These are phyloP conservation scores for Atherix ibis DNA, from an alignment of 2,888 invertebrate genomes.

Conservation along the genomic window DNA sequence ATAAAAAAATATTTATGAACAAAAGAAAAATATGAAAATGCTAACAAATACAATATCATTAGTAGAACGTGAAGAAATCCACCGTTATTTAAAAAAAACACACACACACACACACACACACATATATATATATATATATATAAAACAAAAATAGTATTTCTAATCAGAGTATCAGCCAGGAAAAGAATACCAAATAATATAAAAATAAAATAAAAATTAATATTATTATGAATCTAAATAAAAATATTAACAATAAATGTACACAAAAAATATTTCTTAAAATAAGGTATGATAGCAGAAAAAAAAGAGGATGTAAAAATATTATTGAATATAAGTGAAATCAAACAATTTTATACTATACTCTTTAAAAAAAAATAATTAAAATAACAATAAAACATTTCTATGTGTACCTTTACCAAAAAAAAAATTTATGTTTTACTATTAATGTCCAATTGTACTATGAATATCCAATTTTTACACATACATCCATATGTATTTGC, in stretches of 20 bases:
- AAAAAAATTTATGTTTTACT: too few relatives aligned
- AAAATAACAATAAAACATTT: too few relatives aligned
- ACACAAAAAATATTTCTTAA: background rate
- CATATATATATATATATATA: background rate
- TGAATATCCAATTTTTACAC: too few relatives aligned
- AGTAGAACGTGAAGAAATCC: background rate
- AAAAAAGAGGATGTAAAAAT: conserved; percentile 1
- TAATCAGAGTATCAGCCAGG: background rate
- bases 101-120: background rate
- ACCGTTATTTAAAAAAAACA: too few relatives aligned
- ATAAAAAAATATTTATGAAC: too few relatives aligned
- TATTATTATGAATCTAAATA: background rate
- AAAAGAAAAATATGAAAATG: too few relatives aligned
- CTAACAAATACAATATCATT: background rate
- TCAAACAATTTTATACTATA: background rate
- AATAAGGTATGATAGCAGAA: background rate
- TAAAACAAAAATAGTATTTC: background rate
- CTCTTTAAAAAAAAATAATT: too few relatives aligned
- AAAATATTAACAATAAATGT: background rate
- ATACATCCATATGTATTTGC: too few relatives aligned
- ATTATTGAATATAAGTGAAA: too few relatives aligned
- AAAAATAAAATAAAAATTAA: background rate
- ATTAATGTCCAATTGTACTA: too few relatives aligned
- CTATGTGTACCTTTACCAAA: too few relatives aligned
- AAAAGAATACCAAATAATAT: background rate